Conservation (phyloP, 2,888 invertebrate genomes). For the Dione vanillae region DNA sequence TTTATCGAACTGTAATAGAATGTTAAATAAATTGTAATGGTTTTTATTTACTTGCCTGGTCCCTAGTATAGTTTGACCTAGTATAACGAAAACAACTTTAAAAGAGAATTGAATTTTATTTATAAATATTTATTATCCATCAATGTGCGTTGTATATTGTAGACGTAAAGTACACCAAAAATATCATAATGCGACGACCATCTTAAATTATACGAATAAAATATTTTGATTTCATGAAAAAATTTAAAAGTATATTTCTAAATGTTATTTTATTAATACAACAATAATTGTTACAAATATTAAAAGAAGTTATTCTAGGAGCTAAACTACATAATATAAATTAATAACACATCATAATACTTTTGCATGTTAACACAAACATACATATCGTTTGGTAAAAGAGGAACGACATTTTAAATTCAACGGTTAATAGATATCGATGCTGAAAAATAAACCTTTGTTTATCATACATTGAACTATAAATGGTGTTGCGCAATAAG, state of each 20-base stretch:
- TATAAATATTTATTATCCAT: slow-evolving; percentile 23
- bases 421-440: background rate
- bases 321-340: slow-evolving; percentile 74
- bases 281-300: slow-evolving; percentile 56
- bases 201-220: slow-evolving; percentile 8
- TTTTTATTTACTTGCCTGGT: slow-evolving; percentile 32
- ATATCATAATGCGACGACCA: no score
- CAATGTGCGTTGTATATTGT: slow-evolving; percentile 53
- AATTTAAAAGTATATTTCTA: slow-evolving; percentile 36
- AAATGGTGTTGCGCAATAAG: background rate
- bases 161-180: slow-evolving; percentile 34
- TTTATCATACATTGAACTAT: background rate
- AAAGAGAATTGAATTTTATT: slow-evolving; percentile 23
- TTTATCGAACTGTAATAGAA: slow-evolving; percentile 65
- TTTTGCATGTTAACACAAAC: slow-evolving; percentile 59
- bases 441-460: background rate
- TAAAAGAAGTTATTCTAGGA: slow-evolving; percentile 53
- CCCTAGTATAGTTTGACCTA: background rate
- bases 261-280: slow-evolving; percentile 53
- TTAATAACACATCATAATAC: slow-evolving; percentile 80
- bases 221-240: slow-evolving; percentile 15
- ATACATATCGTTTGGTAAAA: slow-evolving; percentile 36
- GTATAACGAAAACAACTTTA: slow-evolving; percentile 9
- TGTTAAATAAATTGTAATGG: slow-evolving; percentile 53
- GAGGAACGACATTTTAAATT: slow-evolving; percentile 20